These are phyloP conservation scores for Myotis myotis DNA, from an alignment of 2,797 vertebrate genomes.

Conservation along the genomic window DNA sequence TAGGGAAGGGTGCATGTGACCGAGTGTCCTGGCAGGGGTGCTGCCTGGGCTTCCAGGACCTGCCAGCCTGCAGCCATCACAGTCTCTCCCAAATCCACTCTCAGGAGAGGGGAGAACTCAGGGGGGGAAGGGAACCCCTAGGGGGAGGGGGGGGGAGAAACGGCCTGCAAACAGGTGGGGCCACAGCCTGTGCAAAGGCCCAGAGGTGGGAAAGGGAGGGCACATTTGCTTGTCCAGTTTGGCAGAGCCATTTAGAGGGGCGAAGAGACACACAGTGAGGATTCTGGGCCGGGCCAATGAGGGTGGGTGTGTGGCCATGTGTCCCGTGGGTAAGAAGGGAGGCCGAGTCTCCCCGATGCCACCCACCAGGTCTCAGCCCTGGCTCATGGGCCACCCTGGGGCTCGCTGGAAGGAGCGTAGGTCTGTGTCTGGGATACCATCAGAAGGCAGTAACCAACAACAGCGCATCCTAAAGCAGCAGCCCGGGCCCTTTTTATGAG, in stretches of 20 bases:
- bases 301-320: rapidly evolving
- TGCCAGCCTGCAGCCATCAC: too few species aligned
- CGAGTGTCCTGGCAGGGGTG: rapidly evolving
- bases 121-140: too few species aligned
- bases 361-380: background rate
- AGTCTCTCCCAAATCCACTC: background rate
- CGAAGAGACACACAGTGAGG: rapidly evolving
- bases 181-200: background rate
- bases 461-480: slow-evolving; percentile 62
- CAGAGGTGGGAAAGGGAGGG: rapidly evolving
- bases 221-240: rapidly evolving
- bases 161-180: background rate
- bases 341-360: background rate
- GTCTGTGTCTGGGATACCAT: slow-evolving; percentile 56
- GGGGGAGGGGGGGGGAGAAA: rapidly evolving
- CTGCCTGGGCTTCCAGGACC: background rate
- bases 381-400: background rate
- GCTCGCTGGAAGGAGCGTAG: background rate
- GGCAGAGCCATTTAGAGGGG: rapidly evolving
- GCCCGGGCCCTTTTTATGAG: background rate
- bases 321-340: rapidly evolving
- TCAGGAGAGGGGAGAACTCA: background rate
- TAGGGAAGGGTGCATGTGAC: rapidly evolving
- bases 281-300: rapidly evolving
- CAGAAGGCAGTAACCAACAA: slow-evolving; percentile 60